These are phyloP conservation scores for Calephelis perditalis DNA, from an alignment of 2,888 invertebrate species.

Conservation along the genomic window DNA sequence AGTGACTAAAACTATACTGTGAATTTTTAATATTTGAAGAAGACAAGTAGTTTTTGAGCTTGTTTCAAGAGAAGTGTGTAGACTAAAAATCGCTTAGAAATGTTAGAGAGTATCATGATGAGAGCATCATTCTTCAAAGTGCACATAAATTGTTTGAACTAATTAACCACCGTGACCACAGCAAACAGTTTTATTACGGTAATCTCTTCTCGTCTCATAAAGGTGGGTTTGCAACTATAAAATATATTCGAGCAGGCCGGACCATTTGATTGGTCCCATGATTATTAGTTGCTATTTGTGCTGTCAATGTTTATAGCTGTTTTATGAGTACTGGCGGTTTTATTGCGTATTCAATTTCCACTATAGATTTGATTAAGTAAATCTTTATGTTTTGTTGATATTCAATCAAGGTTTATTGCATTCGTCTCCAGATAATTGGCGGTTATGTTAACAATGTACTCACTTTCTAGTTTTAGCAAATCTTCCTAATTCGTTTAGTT, in stretches of 20 bases:
- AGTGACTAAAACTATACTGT: too few relatives aligned
- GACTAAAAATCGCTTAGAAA: neutral
- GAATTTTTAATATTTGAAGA: too few relatives aligned
- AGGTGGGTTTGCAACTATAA: slow-evolving; percentile 49
- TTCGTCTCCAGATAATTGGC: slow-evolving; percentile 9
- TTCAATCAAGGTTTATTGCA: slow-evolving; percentile 7
- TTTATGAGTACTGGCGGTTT: slow-evolving; percentile 68
- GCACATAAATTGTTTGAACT: slow-evolving; percentile 16
- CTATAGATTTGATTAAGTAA: slow-evolving; percentile 70
- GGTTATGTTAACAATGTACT: neutral
- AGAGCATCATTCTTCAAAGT: neutral
- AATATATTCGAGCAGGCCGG: slow-evolving; percentile 47
- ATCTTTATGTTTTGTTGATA: slow-evolving; percentile 33
- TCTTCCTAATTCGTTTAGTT: too few relatives aligned
- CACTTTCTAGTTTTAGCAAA: too few relatives aligned
- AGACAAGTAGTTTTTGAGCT: too few relatives aligned
- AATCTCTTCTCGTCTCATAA: slow-evolving; percentile 54
- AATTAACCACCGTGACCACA: slow-evolving; percentile 39
- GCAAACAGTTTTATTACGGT: slow-evolving; percentile 68
- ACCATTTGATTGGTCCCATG: slow-evolving; percentile 59
- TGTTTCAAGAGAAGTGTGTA: slow-evolving; percentile 1
- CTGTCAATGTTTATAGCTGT: slow-evolving; percentile 71
- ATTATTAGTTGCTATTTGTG: slow-evolving; percentile 72
- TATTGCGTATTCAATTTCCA: slow-evolving; percentile 68
- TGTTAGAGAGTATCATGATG: neutral